Evolutionary conservation across 1,140 invertebrate genomes (phyloP).

Genomic region (Drosophila prosaltans): DNA sequence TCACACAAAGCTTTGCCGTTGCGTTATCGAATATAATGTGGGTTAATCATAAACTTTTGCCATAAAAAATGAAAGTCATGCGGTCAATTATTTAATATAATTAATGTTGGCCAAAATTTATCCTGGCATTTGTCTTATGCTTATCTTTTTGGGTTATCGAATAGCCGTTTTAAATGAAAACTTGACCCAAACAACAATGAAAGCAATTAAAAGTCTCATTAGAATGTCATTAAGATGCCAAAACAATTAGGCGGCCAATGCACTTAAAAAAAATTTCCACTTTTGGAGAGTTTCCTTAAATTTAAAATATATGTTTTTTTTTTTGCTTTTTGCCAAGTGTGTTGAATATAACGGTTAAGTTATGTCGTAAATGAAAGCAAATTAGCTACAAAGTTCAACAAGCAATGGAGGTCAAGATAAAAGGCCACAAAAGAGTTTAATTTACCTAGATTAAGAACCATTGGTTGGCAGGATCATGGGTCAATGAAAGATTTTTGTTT

Average conservation of each 20-base stretch:
- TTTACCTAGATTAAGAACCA: constrained; percentile 23
- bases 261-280: constrained; percentile 1
- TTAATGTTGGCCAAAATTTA: constrained; percentile 70
- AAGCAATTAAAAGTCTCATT: constrained; percentile 77
- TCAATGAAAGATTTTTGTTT: background rate
- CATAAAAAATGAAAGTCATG: constrained; percentile 65
- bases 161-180: constrained; percentile 20
- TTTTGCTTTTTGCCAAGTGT: constrained; percentile 1
- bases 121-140: constrained; percentile 35
- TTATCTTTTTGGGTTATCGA: constrained; percentile 51
- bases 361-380: constrained; percentile 45
- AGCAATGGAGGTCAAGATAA: background rate
- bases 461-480: background rate
- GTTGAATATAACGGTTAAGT: constrained; percentile 51
- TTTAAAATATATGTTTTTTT: background rate
- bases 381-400: constrained; percentile 19
- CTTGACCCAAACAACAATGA: constrained; percentile 26
- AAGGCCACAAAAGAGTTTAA: background rate
- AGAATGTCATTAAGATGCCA: constrained; percentile 64
- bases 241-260: constrained; percentile 43
- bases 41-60: constrained; percentile 58
- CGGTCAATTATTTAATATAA: constrained; percentile 61
- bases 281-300: background rate
- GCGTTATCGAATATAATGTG: background rate
- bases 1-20: constrained; percentile 39